A percentile compares a stretch with the other conserved stretches of the same genome.
These are phyloP conservation scores for Rhinogobius similis DNA, from an alignment of 2,113 vertebrate genomes.

Conservation along the genomic window DNA sequence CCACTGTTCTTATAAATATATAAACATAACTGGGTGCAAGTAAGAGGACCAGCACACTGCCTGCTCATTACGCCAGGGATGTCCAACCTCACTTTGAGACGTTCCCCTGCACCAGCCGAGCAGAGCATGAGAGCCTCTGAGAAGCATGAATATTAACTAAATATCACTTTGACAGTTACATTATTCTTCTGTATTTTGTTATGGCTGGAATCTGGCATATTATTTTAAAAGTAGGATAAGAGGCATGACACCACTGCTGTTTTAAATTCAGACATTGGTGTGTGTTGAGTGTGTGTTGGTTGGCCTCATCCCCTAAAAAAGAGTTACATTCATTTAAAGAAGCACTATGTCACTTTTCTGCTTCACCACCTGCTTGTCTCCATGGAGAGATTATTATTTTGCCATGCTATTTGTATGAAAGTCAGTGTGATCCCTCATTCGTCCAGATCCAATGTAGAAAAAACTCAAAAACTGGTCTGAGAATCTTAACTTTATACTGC, in stretches of 20 bases:
- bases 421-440: too few species aligned
- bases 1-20: slow-evolving; percentile 51
- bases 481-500: too few species aligned
- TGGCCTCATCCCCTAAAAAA: too few species aligned
- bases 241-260: neutral
- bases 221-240: neutral
- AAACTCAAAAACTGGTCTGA: too few species aligned
- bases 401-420: too few species aligned
- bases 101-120: slow-evolving; percentile 33
- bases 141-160: slow-evolving; percentile 41
- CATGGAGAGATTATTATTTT: too few species aligned
- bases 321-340: too few species aligned
- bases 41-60: slow-evolving; percentile 43
- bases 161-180: slow-evolving; percentile 14
- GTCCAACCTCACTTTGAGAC: slow-evolving; percentile 35
- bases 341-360: too few species aligned
- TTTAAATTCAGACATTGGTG: neutral
- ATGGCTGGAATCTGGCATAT: neutral
- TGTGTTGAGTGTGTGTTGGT: too few species aligned
- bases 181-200: slow-evolving; percentile 14
- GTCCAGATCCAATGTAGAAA: too few species aligned
- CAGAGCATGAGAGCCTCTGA: slow-evolving; percentile 24
- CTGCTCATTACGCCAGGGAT: slow-evolving; percentile 59
- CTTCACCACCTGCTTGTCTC: too few species aligned
- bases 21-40: slow-evolving; percentile 38